Conservation (phyloP, 2,888 invertebrate genomes). For the Drosophila neotestacea region DNA sequence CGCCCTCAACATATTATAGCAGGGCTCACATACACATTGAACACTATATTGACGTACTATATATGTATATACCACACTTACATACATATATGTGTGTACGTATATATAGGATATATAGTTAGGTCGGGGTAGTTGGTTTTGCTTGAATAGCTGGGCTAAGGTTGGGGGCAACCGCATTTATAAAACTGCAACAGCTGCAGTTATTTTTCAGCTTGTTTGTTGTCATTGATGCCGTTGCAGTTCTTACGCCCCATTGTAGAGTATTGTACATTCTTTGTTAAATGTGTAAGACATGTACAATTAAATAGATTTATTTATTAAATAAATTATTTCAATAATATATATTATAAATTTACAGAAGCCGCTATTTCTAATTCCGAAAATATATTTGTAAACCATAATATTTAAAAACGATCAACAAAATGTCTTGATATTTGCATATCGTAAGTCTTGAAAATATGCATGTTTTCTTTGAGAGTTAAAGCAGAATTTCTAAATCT, state of each 20-base stretch:
- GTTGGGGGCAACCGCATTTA: conserved; percentile 64
- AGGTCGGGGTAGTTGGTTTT: conserved; percentile 3
- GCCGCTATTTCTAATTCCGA: too few relatives aligned
- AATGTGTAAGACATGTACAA: background rate
- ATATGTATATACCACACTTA: background rate
- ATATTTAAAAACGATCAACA: too few relatives aligned
- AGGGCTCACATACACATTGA: conserved; percentile 2
- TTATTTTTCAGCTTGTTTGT: conserved; percentile 77
- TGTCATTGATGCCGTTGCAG: conserved; percentile 51
- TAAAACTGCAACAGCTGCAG: conserved; percentile 79
- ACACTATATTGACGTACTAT: conserved; percentile 34
- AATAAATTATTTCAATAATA: too few relatives aligned
- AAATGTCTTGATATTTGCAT: too few relatives aligned
- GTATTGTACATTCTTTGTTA: background rate
- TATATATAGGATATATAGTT: background rate
- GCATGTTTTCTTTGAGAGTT: too few relatives aligned
- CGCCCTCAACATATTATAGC: conserved; percentile 50
- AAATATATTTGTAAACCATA: too few relatives aligned
- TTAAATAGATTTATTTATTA: too few relatives aligned
- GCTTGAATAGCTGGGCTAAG: conserved; percentile 6
- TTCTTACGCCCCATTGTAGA: conserved; percentile 27
- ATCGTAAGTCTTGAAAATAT: too few relatives aligned
- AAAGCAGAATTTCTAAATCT: too few relatives aligned
- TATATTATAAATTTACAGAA: too few relatives aligned
- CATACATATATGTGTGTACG: too few relatives aligned